Conservation (phyloP, 2,113 vertebrate species). For the Peromyscus polionotus region DNA sequence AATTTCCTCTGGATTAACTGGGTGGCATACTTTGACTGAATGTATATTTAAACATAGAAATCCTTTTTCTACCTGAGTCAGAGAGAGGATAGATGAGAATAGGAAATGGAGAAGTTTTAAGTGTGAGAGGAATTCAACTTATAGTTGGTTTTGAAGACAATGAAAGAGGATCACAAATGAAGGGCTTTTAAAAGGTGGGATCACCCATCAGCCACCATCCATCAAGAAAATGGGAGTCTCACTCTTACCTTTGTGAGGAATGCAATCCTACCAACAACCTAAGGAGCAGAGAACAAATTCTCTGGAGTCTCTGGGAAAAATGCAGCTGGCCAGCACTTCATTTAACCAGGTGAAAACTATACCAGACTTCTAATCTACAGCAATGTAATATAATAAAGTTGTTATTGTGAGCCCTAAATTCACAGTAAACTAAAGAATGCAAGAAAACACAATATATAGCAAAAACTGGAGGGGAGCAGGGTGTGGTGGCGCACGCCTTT, state of each 20-base stretch:
- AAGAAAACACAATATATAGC: not conserved
- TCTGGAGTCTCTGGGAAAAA: not conserved
- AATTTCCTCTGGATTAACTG: conserved; percentile 23
- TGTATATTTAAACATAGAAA: not conserved
- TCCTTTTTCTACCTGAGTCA: not conserved
- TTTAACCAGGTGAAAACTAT: not conserved
- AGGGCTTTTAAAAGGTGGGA: not conserved
- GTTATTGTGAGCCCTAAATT: not conserved
- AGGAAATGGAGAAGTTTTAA: conserved; percentile 19
- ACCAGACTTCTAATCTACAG: not conserved
- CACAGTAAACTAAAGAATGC: not conserved
- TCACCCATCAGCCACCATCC: not conserved
- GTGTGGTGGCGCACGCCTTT: not conserved
- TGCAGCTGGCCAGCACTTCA: not conserved
- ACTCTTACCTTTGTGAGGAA: not conserved
- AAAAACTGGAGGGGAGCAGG: not conserved
- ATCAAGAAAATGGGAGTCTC: not conserved
- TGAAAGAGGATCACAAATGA: not conserved
- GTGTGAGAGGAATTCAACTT: not conserved
- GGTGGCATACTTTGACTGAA: not conserved
- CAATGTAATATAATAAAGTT: not conserved
- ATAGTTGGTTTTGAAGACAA: not conserved
- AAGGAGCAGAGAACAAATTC: not conserved
- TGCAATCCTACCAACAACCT: not conserved
- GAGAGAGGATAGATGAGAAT: not conserved